Conservation (phyloP, 2,797 vertebrate species). For the Sebastes vulpes region DNA sequence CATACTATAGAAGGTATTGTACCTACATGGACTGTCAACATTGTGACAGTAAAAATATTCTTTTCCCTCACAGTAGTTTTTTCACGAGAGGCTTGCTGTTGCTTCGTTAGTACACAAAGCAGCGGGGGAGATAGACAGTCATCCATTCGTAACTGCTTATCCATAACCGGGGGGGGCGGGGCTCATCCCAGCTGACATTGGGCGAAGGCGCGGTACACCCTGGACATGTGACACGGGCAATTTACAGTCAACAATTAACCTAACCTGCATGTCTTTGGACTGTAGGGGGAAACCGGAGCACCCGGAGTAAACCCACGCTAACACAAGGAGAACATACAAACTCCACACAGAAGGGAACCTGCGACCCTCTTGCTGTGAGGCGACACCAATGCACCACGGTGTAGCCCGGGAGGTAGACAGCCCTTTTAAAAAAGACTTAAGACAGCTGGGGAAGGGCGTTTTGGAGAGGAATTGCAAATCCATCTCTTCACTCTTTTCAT, state of each 20-base stretch:
- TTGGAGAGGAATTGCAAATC: slow-evolving; percentile 42
- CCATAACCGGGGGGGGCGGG: too few relatives aligned
- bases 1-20: not conserved
- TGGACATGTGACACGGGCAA: not conserved
- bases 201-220: too few relatives aligned
- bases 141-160: too few relatives aligned
- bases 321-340: not conserved
- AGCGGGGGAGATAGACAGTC: not conserved
- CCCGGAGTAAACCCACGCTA: not conserved
- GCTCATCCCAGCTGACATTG: too few relatives aligned
- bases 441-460: slow-evolving; percentile 45
- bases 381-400: not conserved
- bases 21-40: slow-evolving; percentile 10
- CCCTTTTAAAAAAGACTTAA: slow-evolving; percentile 17
- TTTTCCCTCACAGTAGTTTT: slow-evolving; percentile 18
- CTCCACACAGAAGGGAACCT: not conserved
- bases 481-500: slow-evolving; percentile 61
- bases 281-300: not conserved
- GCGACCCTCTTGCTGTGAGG: not conserved
- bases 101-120: slow-evolving; percentile 24
- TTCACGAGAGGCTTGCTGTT: slow-evolving; percentile 16
- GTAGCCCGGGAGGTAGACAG: not conserved
- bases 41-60: slow-evolving; percentile 22
- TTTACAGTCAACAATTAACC: not conserved
- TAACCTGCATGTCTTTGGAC: not conserved